These are phyloP conservation scores for Spialia ferax DNA, from an alignment of 2,888 invertebrate species.

Conservation along the genomic window DNA sequence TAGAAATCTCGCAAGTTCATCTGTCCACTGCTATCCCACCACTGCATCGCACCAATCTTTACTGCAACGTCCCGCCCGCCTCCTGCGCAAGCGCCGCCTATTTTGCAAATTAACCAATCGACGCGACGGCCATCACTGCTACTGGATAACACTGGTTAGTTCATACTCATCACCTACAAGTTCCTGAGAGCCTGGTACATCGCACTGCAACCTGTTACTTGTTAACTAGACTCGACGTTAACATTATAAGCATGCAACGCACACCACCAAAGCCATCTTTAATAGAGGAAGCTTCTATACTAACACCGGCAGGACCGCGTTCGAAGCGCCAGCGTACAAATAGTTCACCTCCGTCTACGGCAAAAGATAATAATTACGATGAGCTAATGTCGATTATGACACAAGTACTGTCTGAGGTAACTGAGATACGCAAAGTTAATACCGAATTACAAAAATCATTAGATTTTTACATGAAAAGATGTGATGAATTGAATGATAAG, in stretches of 20 bases:
- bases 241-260: not conserved
- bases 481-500: not conserved
- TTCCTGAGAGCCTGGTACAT: not conserved
- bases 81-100: not conserved
- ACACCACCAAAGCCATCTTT: not conserved
- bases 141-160: not conserved
- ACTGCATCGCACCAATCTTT: too few relatives aligned
- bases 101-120: not conserved
- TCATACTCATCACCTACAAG: not conserved
- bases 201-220: not conserved
- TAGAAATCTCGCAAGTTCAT: too few relatives aligned
- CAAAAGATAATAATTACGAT: not conserved
- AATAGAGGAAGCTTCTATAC: not conserved
- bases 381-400: constrained; percentile 1
- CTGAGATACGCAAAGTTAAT: not conserved
- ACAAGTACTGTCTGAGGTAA: not conserved
- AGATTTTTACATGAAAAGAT: not conserved
- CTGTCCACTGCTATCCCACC: too few relatives aligned
- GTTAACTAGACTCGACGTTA: too few relatives aligned
- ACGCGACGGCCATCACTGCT: not conserved
- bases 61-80: not conserved
- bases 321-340: not conserved
- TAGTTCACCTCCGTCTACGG: not conserved
- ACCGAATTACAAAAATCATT: constrained; percentile 2
- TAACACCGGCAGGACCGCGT: not conserved